Conservation (phyloP, 2,888 invertebrate species). For the Hesperia comma region DNA sequence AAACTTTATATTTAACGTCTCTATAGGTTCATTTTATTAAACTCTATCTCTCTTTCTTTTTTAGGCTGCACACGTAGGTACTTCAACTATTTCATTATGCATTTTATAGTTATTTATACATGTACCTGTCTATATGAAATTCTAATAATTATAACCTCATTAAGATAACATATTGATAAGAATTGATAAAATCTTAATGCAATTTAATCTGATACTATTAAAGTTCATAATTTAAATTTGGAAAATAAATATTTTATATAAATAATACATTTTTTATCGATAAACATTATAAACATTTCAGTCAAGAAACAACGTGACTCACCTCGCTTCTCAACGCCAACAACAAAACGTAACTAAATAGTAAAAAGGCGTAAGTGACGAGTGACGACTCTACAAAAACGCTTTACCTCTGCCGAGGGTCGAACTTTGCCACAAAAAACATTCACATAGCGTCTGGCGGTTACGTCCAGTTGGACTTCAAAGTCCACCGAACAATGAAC, state of each 20-base stretch:
- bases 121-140: no score
- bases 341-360: conserved; percentile 71
- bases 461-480: conserved; percentile 62
- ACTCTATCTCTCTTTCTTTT: no score
- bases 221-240: conserved; percentile 16
- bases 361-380: conserved; percentile 72
- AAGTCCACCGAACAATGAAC: conserved; percentile 76
- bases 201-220: background rate
- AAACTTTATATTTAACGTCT: no score
- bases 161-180: no score
- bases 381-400: conserved; percentile 68
- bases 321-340: conserved; percentile 80
- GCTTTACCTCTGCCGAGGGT: conserved; percentile 61
- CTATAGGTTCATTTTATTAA: no score
- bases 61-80: no score
- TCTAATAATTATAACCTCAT: no score
- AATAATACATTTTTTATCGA: conserved; percentile 55
- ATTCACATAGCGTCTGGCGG: conserved; percentile 62
- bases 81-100: no score
- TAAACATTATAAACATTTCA: conserved; percentile 64
- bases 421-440: conserved; percentile 68
- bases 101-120: no score
- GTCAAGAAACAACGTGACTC: conserved; percentile 74
- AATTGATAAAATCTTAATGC: no score
- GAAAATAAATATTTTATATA: no score